Evolutionary conservation across 2,888 invertebrate genomes (phyloP), one percentile per base, ranked within the genome.

Genomic region (Boloria euphrosyne): DNA sequence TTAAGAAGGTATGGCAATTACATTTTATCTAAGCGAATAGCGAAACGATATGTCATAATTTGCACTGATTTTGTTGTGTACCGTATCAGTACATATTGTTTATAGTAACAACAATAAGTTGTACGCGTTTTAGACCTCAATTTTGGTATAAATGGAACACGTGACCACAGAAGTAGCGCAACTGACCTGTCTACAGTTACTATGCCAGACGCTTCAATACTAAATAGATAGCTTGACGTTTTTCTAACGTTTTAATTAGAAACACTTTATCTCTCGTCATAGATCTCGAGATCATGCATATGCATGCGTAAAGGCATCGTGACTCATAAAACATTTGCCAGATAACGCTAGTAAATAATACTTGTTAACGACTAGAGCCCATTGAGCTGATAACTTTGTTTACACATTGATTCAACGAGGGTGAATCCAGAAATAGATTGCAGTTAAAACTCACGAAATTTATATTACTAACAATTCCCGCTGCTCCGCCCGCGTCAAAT

Each of bases 251-350:
- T 69, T 71, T 69, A 69, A 72, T 73, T 71, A 68, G 46, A 59
- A 63, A 52, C 50, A 60, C 52, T 49, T 66, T 71, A 70, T 71
- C 69, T 71, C 68, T 52, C 66, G 70, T 66, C 70, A 62, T 65
- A 43, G 64, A 73, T 75, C 76, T 77, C 76, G 78, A 80, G 80
- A 80, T 82, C 80, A 79, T 81, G 82, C 83, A 82, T 85, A 84
- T 83, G 78, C 74, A 78, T 82, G 80, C 79, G 74, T 76, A 73
- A 78, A 80, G 70, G 76, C 76, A 78, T 83, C 83, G 83, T 86
- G 86, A 85, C 82, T 84, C 75, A 78, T 80, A 76, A 80, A 78
- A 80, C 80, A 77, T 81, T 80, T 74, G 73, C 62, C 67, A 73
- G 81, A 81, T 84, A 76, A 74, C 71, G 70, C 63, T 63, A 55